These are phyloP conservation scores for Leucophenga montana DNA, from an alignment of 2,888 invertebrate species.

Conservation along the genomic window DNA sequence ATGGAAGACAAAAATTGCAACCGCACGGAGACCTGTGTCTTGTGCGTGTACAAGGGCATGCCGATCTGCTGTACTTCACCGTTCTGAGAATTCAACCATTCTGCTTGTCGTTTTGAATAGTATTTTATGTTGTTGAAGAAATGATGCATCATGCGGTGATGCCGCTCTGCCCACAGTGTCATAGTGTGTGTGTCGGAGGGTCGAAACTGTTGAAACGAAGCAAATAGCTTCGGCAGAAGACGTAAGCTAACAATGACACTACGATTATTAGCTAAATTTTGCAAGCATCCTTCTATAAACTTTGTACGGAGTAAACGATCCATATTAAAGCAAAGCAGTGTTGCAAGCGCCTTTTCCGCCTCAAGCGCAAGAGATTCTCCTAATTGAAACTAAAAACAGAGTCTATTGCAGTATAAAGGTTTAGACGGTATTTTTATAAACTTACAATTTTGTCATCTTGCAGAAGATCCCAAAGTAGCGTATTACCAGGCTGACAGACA, in stretches of 20 bases:
- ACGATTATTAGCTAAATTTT: slow-evolving; percentile 89
- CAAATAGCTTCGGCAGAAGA: slow-evolving; percentile 89
- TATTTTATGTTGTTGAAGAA: slow-evolving; percentile 91
- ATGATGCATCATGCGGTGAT: slow-evolving; percentile 93
- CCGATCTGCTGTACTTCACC: slow-evolving; percentile 64
- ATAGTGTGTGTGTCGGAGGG: slow-evolving; percentile 89
- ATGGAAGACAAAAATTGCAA: slow-evolving; percentile 93
- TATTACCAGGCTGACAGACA: slow-evolving; percentile 93
- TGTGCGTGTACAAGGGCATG: slow-evolving; percentile 79
- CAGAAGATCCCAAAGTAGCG: slow-evolving; percentile 93
- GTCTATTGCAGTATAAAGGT: background rate
- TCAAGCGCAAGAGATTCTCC: slow-evolving; percentile 94
- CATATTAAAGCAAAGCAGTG: slow-evolving; percentile 90
- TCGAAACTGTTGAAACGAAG: slow-evolving; percentile 91
- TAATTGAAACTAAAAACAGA: slow-evolving; percentile 79
- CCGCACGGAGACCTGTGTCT: slow-evolving; percentile 92
- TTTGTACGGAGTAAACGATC: slow-evolving; percentile 92
- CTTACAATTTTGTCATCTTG: slow-evolving; percentile 92
- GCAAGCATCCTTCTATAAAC: slow-evolving; percentile 94
- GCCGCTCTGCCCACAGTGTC: slow-evolving; percentile 94
- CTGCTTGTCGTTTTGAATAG: slow-evolving; percentile 75
- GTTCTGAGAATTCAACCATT: slow-evolving; percentile 65
- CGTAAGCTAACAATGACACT: slow-evolving; percentile 93
- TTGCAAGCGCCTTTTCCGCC: slow-evolving; percentile 93
- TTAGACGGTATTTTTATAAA: slow-evolving; percentile 22